Conservation (phyloP, 30 jellyfish, hydroid and myxozoan species). For the Pelagia noctiluca region DNA sequence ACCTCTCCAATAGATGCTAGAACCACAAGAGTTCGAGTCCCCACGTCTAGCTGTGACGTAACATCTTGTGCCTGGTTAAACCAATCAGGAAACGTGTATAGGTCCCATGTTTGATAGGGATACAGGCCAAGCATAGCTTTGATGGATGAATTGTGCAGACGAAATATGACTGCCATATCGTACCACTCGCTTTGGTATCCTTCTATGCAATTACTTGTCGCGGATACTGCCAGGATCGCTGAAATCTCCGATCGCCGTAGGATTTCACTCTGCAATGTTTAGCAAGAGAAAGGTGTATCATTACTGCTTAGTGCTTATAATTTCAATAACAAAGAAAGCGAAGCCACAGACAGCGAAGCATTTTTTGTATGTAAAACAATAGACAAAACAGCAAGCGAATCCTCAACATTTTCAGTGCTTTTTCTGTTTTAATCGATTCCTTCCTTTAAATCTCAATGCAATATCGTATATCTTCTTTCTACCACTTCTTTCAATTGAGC, state of each 20-base stretch:
- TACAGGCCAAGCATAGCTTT: constrained; percentile 11
- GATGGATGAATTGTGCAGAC: constrained; percentile 3
- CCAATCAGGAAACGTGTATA: constrained; percentile 54
- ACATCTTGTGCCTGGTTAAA: constrained; percentile 26
- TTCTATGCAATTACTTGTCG: background rate
- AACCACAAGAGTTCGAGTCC: constrained; percentile 4
- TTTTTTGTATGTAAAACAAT: too few relatives aligned
- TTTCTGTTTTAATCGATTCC: too few relatives aligned
- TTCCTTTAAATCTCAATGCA: too few relatives aligned
- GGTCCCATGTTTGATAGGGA: constrained; percentile 31
- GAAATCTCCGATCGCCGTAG: background rate
- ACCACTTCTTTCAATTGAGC: too few relatives aligned
- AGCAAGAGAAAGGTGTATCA: too few relatives aligned
- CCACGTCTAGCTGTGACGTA: constrained; percentile 26
- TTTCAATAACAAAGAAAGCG: too few relatives aligned
- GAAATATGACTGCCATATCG: constrained; percentile 18
- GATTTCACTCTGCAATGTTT: background rate
- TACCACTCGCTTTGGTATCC: background rate
- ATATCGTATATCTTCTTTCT: too few relatives aligned
- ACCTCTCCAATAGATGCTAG: constrained; percentile 54
- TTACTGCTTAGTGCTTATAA: too few relatives aligned
- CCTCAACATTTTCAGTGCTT: too few relatives aligned
- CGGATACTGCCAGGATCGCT: background rate
- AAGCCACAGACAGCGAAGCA: too few relatives aligned
- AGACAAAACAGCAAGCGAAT: too few relatives aligned